A percentile compares a stretch with the other conserved stretches of the same genome.
phyloP scores from a whole-genome alignment of 1,140 invertebrate species.

The Bombus sylvicola region DNA sequence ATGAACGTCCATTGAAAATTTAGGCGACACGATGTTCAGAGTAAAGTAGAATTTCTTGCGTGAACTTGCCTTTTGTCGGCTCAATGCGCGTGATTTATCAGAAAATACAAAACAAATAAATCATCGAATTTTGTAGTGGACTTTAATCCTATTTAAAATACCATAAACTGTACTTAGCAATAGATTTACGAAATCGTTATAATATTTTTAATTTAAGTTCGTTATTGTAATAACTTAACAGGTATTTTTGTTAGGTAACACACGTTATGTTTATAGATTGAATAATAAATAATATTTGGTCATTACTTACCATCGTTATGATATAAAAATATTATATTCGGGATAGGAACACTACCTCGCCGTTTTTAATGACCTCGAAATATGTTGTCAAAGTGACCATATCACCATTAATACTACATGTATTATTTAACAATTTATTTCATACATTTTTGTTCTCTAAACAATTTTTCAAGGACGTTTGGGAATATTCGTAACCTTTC shows the following conservation, averaged over 20 bases:
- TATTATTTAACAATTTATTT: too few relatives aligned
- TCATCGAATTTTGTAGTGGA: background rate
- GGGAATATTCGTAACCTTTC: too few relatives aligned
- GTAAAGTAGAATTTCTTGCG: background rate
- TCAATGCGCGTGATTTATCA: too few relatives aligned
- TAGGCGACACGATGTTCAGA: background rate
- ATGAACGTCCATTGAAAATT: background rate
- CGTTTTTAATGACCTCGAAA: too few relatives aligned
- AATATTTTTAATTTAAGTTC: conserved; percentile 5
- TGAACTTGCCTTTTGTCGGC: background rate
- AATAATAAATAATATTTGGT: background rate
- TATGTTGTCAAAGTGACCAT: too few relatives aligned
- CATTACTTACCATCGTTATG: background rate
- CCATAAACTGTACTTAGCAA: background rate
- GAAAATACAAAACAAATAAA: background rate
- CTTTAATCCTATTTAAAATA: background rate
- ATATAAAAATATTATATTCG: background rate
- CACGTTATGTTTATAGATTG: background rate
- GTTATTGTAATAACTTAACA: background rate
- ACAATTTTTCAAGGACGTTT: too few relatives aligned
- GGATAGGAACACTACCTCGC: too few relatives aligned
- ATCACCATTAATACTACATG: too few relatives aligned
- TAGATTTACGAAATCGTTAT: background rate
- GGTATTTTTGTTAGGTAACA: background rate
- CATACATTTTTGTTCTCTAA: too few relatives aligned